phyloP scores from a whole-genome alignment of 2,113 vertebrate genomes.

The Rattus rattus region DNA sequence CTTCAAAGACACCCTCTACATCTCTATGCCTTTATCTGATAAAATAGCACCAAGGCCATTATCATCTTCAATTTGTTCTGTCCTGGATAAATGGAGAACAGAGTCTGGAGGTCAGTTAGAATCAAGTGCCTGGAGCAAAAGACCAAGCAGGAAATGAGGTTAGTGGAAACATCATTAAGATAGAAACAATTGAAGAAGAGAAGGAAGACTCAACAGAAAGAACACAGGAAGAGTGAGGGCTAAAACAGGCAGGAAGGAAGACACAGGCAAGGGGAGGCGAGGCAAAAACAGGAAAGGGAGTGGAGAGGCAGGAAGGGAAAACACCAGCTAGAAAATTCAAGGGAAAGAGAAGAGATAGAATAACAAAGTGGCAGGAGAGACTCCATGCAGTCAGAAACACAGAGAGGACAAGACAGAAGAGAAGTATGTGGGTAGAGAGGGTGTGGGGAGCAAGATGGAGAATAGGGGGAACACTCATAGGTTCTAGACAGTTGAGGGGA shows the following conservation, averaged over 20 bases:
- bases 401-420: neutral
- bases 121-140: conserved; percentile 61
- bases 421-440: too few relatives aligned
- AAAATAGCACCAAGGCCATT: conserved; percentile 55
- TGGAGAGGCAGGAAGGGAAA: neutral
- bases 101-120: conserved; percentile 66
- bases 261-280: accelerated
- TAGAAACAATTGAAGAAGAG: neutral
- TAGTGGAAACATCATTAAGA: conserved; percentile 60
- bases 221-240: neutral
- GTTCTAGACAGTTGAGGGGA: neutral
- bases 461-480: too few relatives aligned
- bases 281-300: neutral
- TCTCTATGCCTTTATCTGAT: conserved; percentile 56
- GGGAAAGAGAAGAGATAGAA: neutral
- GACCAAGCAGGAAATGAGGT: conserved; percentile 49
- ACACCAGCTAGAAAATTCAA: neutral
- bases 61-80: conserved; percentile 59
- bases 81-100: conserved; percentile 40
- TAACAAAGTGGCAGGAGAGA: accelerated
- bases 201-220: neutral
- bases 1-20: conserved; percentile 43
- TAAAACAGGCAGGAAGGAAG: neutral
- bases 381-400: neutral
- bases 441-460: accelerated